Evolutionary conservation across 1,140 invertebrate genomes (phyloP).

Genomic region (Bacillus rossius): DNA sequence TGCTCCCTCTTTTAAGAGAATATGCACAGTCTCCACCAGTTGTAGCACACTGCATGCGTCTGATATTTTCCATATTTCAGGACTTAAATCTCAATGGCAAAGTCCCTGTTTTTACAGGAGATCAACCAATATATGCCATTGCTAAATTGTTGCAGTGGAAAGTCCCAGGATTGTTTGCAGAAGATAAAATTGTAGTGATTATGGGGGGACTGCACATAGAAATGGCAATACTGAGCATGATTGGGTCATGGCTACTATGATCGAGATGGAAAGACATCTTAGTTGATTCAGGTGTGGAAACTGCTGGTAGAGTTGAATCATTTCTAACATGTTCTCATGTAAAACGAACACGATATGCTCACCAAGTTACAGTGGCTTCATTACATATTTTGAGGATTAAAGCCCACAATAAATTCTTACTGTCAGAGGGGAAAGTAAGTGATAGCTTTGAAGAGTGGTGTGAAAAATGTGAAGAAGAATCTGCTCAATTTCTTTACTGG

Average conservation of each 20-base stretch:
- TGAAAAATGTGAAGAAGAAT: constrained; percentile 1
- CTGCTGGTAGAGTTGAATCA: constrained; percentile 13
- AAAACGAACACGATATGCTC: constrained; percentile 14
- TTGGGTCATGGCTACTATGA: constrained; percentile 7
- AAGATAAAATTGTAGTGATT: constrained; percentile 26
- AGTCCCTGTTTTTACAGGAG: constrained; percentile 15
- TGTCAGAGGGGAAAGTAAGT: constrained; percentile 8
- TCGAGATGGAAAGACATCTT: constrained; percentile 2
- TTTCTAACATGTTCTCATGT: constrained; percentile 20
- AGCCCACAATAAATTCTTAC: neutral
- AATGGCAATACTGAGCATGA: constrained; percentile 16
- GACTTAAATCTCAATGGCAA: constrained; percentile 2
- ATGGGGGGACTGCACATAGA: constrained; percentile 28
- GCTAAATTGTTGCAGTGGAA: constrained; percentile 29
- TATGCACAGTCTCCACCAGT: neutral
- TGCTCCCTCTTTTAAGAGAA: neutral
- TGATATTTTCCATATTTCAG: neutral
- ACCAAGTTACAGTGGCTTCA: constrained; percentile 23
- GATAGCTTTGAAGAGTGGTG: constrained; percentile 8
- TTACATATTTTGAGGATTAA: constrained; percentile 2
- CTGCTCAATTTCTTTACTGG: constrained; percentile 16
- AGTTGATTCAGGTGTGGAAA: constrained; percentile 18
- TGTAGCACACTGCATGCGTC: neutral
- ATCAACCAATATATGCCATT: constrained; percentile 27
- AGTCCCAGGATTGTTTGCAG: constrained; percentile 26